These are phyloP conservation scores for Callinectes sapidus DNA, from an alignment of 2,888 invertebrate species.

Conservation along the genomic window DNA sequence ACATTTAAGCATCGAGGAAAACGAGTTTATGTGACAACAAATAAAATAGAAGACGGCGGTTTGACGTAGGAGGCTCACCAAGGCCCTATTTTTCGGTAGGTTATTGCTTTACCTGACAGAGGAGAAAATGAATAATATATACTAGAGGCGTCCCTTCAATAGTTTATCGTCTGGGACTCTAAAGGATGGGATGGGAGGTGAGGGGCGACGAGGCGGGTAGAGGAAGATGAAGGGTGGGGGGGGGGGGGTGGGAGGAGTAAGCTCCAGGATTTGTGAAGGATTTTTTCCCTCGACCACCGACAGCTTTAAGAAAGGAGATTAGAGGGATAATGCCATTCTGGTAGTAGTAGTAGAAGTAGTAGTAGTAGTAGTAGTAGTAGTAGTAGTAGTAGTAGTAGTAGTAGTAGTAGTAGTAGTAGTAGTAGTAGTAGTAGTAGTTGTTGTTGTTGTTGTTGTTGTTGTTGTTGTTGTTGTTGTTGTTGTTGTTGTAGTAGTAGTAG, in stretches of 20 bases:
- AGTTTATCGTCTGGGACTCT: not conserved
- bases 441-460: not conserved
- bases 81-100: not conserved
- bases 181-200: not conserved
- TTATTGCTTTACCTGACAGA: constrained; percentile 4
- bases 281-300: not conserved
- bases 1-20: not conserved
- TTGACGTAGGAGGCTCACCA: not conserved
- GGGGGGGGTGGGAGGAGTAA: not conserved
- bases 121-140: not conserved
- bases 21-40: not conserved
- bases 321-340: not conserved
- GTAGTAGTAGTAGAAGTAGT: constrained; percentile 10
- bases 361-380: constrained; percentile 9
- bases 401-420: not conserved
- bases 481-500: too few species aligned
- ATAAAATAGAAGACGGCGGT: not conserved
- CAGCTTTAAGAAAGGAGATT: not conserved
- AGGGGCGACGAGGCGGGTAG: not conserved
- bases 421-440: not conserved
- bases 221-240: not conserved
- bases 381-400: constrained; percentile 12
- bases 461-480: not conserved
- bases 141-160: not conserved
- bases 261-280: not conserved